Evolutionary conservation across 2,797 vertebrate genomes (phyloP).

Genomic region (Sciurus vulgaris): DNA sequence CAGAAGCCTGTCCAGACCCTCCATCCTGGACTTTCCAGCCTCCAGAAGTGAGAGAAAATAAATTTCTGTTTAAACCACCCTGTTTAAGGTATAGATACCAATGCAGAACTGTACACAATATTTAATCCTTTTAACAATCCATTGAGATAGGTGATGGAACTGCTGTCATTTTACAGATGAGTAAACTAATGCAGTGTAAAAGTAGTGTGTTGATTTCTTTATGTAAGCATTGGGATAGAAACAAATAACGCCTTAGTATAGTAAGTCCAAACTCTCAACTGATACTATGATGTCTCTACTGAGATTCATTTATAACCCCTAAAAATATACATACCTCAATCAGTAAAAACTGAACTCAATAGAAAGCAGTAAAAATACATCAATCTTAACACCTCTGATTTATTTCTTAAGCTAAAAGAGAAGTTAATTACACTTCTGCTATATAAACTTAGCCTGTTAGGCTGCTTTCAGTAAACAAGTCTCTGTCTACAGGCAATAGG

Average conservation of each 20-base stretch:
- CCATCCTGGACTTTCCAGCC: neutral
- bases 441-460: neutral
- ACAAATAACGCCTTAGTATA: neutral
- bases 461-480: neutral
- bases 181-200: slow-evolving; percentile 15
- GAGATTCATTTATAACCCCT: neutral
- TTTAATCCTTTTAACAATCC: neutral
- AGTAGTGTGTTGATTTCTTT: neutral
- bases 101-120: neutral
- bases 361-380: neutral
- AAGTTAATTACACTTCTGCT: no score
- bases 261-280: neutral
- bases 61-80: neutral
- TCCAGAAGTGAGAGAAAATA: neutral
- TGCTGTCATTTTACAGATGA: neutral
- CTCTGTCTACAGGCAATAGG: neutral
- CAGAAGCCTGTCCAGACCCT: neutral
- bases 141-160: neutral
- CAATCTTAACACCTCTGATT: neutral
- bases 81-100: neutral
- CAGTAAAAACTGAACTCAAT: slow-evolving; percentile 47
- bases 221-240: neutral
- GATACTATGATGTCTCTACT: neutral
- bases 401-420: neutral
- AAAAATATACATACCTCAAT: neutral